phyloP scores from a whole-genome alignment of 1,140 invertebrate genomes.

The Babylonia areolata region DNA sequence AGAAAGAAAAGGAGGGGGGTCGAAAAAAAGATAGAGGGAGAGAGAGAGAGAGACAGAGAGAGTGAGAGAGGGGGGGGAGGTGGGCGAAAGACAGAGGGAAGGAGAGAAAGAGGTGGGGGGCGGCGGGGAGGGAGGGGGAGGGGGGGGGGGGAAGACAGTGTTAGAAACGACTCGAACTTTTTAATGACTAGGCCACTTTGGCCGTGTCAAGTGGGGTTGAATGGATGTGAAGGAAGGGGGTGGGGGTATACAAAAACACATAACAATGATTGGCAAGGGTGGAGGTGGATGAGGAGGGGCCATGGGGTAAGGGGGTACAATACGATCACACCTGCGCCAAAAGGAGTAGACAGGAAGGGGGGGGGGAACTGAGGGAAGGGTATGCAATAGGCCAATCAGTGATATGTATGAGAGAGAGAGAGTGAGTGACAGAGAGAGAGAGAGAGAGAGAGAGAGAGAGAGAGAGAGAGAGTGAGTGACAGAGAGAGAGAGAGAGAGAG shows the following conservation, averaged over 20 bases:
- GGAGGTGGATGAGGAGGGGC: too few relatives aligned
- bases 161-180: too few relatives aligned
- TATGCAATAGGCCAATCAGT: neutral
- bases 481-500: too few relatives aligned
- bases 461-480: neutral
- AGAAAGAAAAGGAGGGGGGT: too few relatives aligned
- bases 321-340: too few relatives aligned
- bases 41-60: constrained; percentile 22
- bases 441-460: constrained; percentile 20
- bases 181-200: too few relatives aligned
- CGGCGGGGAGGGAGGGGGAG: constrained; percentile 7
- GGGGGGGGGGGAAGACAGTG: too few relatives aligned
- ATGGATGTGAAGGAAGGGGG: too few relatives aligned
- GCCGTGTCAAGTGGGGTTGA: too few relatives aligned
- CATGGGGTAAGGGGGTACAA: too few relatives aligned
- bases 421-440: constrained; percentile 16
- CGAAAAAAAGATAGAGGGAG: neutral
- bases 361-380: neutral
- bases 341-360: constrained; percentile 7
- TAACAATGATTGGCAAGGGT: too few relatives aligned
- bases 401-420: neutral
- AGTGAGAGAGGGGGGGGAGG: constrained; percentile 24
- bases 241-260: too few relatives aligned
- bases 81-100: neutral
- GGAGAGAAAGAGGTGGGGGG: neutral